phyloP scores from a whole-genome alignment of 2,113 vertebrate species.

The Diphyllodes magnificus region DNA sequence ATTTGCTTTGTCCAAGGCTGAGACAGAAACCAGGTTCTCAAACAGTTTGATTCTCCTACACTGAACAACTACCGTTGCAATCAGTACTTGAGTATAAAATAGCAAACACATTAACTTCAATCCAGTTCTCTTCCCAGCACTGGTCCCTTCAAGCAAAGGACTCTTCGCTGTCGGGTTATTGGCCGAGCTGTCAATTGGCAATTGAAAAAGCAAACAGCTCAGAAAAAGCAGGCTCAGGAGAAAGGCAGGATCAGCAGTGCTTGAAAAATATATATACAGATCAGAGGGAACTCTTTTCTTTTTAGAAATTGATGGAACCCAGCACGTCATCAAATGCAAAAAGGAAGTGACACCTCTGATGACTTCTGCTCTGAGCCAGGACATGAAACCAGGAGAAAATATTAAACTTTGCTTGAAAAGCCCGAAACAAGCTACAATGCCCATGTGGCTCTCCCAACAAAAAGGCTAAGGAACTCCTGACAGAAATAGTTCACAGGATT shows the following conservation, averaged over 20 bases:
- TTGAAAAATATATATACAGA: slow-evolving; percentile 17
- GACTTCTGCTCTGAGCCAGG: neutral
- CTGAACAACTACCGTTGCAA: neutral
- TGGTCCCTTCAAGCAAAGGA: neutral
- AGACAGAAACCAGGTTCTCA: neutral
- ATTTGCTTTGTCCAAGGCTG: neutral
- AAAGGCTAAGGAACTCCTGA: neutral
- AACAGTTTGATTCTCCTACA: neutral
- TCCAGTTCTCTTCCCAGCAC: neutral
- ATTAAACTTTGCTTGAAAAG: neutral
- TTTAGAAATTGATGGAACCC: neutral
- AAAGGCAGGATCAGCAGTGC: slow-evolving; percentile 13
- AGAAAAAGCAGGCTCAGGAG: slow-evolving; percentile 11
- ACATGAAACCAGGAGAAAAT: neutral
- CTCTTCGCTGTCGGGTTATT: neutral
- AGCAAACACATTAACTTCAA: neutral
- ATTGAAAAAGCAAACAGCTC: neutral
- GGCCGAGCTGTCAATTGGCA: neutral
- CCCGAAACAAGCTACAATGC: neutral
- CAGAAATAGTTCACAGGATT: neutral
- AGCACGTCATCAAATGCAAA: neutral
- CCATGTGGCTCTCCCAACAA: neutral
- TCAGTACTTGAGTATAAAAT: neutral
- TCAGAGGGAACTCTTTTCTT: neutral
- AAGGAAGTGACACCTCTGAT: neutral